Evolutionary conservation across 2,797 vertebrate species (phyloP), one percentile per base, ranked within the genome.

Genomic region (Kryptopterus vitreolus): DNA sequence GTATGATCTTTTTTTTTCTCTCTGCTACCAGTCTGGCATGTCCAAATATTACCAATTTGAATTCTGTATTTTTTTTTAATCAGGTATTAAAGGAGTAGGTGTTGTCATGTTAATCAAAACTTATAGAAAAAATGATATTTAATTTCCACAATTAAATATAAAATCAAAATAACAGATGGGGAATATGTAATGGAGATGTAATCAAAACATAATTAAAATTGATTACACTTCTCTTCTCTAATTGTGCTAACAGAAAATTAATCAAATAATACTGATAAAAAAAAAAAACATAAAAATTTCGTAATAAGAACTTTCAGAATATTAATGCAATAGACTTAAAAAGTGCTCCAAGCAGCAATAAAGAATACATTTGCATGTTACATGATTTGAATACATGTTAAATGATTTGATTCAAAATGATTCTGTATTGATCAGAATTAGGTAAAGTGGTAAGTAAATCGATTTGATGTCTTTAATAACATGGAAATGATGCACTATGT

Each of bases 391-490:
- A 10, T 50, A 10, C 29, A 52, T 24, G 53, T 43, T 43, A 43
- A 1, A 55, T 35, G 20, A 20, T 72, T 53, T 33, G 53, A 55
- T n/a, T 55, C n/a, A 26, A 71, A 71, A 35, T 35, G 4, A 53
- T 72, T 72, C 5, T 72, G 50, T 70, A 50, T 50, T 18, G 16
- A 26, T 71, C 48, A 71, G 16, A 4, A 33, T 71, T 58, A 43
- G 3, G 58, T 59, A 11, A 59, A 46, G 22, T 26, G n/a, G 24
- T 33, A 22, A 55, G 53, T 33, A 33, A 72, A 33, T n/a, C 0
- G 10, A n/a, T 72, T 55, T 72, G 33, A 7, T 22, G 50, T 72
- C 20, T 70, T 70, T 48, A 59, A 50, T 71, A 78, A 70, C 69
- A 69, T 29, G 48, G 29, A n/a, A 59, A 59, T 22, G 11, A 59